A percentile compares a stretch with the other conserved stretches of the same genome.
phyloP scores from a whole-genome alignment of 2,888 invertebrate genomes.

The Hirtodrosophila alboralis region DNA sequence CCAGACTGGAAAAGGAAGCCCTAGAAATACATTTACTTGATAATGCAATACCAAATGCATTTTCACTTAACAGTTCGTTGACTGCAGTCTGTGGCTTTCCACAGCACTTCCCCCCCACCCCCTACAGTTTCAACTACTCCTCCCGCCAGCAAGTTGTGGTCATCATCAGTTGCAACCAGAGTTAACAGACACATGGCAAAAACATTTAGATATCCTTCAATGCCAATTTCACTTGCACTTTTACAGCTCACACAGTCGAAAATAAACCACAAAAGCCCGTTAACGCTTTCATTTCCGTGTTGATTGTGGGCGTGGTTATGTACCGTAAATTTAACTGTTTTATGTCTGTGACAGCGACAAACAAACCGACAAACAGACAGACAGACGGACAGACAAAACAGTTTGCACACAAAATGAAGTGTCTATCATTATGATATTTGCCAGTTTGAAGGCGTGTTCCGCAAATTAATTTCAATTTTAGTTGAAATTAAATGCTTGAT shows the following conservation, averaged over 20 bases:
- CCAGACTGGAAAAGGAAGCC: slow-evolving; percentile 47
- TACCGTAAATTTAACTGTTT: slow-evolving; percentile 44
- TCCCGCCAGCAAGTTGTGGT: background rate
- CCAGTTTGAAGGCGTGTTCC: background rate
- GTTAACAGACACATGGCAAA: background rate
- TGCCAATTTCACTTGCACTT: slow-evolving; percentile 56
- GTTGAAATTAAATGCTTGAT: too few relatives aligned
- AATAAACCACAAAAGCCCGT: slow-evolving; percentile 47
- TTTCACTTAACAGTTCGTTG: slow-evolving; percentile 64
- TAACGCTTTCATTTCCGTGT: slow-evolving; percentile 46
- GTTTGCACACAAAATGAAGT: background rate
- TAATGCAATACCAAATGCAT: slow-evolving; percentile 51
- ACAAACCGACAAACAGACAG: background rate
- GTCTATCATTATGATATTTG: background rate
- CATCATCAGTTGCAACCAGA: background rate
- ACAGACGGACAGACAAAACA: slow-evolving; percentile 3
- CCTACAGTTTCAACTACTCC: too few relatives aligned
- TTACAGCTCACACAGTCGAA: slow-evolving; percentile 8
- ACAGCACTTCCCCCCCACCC: background rate
- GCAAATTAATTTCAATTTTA: too few relatives aligned
- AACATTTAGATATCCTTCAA: slow-evolving; percentile 4
- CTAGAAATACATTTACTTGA: slow-evolving; percentile 63
- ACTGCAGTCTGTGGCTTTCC: slow-evolving; percentile 30
- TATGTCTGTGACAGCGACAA: slow-evolving; percentile 26
- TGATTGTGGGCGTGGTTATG: slow-evolving; percentile 33